Conservation (phyloP, 2,888 invertebrate genomes). For the Acanthococcus lagerstroemiae region DNA sequence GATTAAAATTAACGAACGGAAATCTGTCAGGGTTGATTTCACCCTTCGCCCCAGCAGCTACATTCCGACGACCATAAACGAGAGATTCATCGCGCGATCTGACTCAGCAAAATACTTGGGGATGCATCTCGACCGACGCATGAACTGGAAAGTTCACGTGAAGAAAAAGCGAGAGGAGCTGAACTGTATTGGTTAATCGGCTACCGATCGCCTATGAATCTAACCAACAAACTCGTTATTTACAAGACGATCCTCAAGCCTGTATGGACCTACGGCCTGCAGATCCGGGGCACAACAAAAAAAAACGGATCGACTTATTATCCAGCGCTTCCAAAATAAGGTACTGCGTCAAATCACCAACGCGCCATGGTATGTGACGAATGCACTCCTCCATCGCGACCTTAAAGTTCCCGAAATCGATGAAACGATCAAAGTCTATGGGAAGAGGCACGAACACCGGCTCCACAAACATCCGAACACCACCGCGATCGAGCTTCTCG, state of each 20-base stretch:
- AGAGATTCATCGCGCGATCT: too few species aligned
- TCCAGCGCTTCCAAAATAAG: conserved; percentile 1
- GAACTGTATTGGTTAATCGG: not conserved
- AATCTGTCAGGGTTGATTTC: not conserved
- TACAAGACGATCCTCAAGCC: not conserved
- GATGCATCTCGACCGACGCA: too few species aligned
- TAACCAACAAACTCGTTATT: not conserved
- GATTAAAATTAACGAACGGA: not conserved
- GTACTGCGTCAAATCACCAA: not conserved
- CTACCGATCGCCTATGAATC: not conserved
- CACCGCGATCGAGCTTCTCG: too few species aligned
- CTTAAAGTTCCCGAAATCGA: not conserved
- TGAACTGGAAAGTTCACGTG: too few species aligned
- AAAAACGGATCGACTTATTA: too few species aligned
- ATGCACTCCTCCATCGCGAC: not conserved
- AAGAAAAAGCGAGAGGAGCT: not conserved
- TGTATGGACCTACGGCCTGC: not conserved
- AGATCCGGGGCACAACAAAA: too few species aligned
- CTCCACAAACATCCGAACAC: too few species aligned
- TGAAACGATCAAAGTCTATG: not conserved
- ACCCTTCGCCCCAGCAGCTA: not conserved
- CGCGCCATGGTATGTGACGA: not conserved
- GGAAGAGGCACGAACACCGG: not conserved
- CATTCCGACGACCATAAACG: too few species aligned
- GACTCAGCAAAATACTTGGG: not conserved